Base-by-base conservation (phyloP, 1,140 invertebrate genomes). In the Eupeodes corollae region DNA sequence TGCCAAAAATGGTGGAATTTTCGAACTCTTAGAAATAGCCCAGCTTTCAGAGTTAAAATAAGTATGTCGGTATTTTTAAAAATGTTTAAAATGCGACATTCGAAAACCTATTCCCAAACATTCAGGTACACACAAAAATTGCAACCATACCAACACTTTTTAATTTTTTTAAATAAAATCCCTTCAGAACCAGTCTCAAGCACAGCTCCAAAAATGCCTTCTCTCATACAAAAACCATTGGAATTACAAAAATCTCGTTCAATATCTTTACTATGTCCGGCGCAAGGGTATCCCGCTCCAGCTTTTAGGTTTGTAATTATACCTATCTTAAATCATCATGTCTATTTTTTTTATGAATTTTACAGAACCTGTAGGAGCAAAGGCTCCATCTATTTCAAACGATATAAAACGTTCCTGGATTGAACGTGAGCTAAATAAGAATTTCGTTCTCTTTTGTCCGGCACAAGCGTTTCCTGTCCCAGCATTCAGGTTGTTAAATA, bases 281-380 rank as follows among this genome's bases (percentile, higher is more conserved):
- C 76, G 16, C 76, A 81, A 72, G 81, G 78, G 53, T 83, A 46
- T 44, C 52, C 49, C 26, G 52, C 52, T 5, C 52, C 52, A 5
- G 38, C 35, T 40, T 53, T 51, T 51, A 42, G 49, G 52, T 51
- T 18, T 37, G 34, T n/a, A 37, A 38, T 13, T 46, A 9, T 46
- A 6, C 6, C 18, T 16, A 12, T 14, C 18, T 5, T n/a, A 41
- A 41, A 41, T 19, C 6, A 3, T 44, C n/a, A 38, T 5, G 15
- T 46, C 26, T 19, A 21, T 11, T 38, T 35, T 37, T 72, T 67
- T 71, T 66, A 59, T 64, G 70, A 54, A 61, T 67, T 57, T 68
- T 70, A 50, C 68, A 82, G 80, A 82, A 70, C 79, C 79, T 13
- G 74, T 82, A 48, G 79, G 80, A 48, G 75, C 74, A 39, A 80